Evolutionary conservation across 2,888 invertebrate genomes (phyloP).

Genomic region (Lampropteryx suffumata): DNA sequence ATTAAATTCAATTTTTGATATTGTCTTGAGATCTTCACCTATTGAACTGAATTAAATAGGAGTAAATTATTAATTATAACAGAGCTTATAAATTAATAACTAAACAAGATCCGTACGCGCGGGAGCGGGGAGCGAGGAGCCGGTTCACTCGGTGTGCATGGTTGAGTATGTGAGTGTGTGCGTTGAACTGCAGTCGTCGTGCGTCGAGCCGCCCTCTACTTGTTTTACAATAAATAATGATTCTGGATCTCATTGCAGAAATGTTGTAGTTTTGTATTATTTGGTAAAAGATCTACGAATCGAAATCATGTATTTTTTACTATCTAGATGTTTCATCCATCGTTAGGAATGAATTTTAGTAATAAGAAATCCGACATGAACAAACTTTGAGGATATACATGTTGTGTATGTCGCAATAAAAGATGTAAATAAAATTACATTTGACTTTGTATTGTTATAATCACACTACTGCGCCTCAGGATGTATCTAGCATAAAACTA

Average conservation of each 20-base stretch:
- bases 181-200: slow-evolving; percentile 18
- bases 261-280: slow-evolving; percentile 76
- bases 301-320: slow-evolving; percentile 81
- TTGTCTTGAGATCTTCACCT: slow-evolving; percentile 60
- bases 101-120: slow-evolving; percentile 41
- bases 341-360: slow-evolving; percentile 73
- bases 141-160: slow-evolving; percentile 39
- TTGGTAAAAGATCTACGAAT: slow-evolving; percentile 67
- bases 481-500: too few species aligned
- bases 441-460: slow-evolving; percentile 72
- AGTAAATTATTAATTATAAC: slow-evolving; percentile 57
- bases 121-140: slow-evolving; percentile 34
- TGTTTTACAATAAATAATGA: slow-evolving; percentile 49
- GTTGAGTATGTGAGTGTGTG: slow-evolving; percentile 38
- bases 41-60: slow-evolving; percentile 63
- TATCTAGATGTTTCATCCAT: slow-evolving; percentile 73
- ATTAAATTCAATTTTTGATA: slow-evolving; percentile 72
- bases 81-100: slow-evolving; percentile 60
- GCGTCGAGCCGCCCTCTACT: slow-evolving; percentile 46
- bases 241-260: slow-evolving; percentile 77
- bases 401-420: slow-evolving; percentile 77
- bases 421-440: slow-evolving; percentile 77
- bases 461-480: neutral
- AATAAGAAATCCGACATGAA: slow-evolving; percentile 78
- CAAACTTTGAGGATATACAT: slow-evolving; percentile 76